Percentiles rank a stretch among this genome's conserved stretches.
phyloP scores from a whole-genome alignment of 2,113 vertebrate species.

The Galbula dea region DNA sequence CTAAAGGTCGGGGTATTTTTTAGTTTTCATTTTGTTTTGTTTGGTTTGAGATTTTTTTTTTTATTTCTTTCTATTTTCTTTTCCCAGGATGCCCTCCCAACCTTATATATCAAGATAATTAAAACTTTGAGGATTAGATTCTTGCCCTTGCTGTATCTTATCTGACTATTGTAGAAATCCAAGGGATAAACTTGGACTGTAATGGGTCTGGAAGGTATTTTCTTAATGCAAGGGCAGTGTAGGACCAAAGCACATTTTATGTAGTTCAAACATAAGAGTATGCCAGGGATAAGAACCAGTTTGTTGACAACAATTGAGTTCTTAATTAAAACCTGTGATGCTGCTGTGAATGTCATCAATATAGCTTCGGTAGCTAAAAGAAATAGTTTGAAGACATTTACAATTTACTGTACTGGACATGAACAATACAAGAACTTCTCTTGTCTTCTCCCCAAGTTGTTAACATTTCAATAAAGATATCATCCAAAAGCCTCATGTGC shows the following conservation, averaged over 20 bases:
- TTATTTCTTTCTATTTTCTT: neutral
- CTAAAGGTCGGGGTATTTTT: no score
- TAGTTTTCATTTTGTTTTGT: no score
- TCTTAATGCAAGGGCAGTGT: neutral
- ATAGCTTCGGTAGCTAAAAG: neutral
- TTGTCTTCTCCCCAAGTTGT: neutral
- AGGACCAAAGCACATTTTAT: neutral
- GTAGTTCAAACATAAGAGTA: neutral
- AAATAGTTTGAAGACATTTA: neutral
- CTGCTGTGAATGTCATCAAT: neutral
- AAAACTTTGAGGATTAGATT: neutral
- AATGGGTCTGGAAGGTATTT: neutral
- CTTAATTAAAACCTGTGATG: neutral
- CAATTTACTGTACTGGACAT: neutral
- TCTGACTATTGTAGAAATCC: neutral
- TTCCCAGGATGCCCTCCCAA: no score
- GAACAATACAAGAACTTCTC: fast-evolving
- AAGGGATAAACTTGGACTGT: neutral
- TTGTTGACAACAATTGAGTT: neutral
- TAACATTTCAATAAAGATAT: neutral
- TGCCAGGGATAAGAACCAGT: neutral
- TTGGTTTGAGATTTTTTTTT: no score
- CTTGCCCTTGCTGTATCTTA: neutral
- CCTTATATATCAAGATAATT: neutral
- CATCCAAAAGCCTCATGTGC: neutral